Percentiles rank a stretch among this genome's conserved stretches.
Conservation (phyloP, 1,140 invertebrate genomes). For the Bombus confusus region DNA sequence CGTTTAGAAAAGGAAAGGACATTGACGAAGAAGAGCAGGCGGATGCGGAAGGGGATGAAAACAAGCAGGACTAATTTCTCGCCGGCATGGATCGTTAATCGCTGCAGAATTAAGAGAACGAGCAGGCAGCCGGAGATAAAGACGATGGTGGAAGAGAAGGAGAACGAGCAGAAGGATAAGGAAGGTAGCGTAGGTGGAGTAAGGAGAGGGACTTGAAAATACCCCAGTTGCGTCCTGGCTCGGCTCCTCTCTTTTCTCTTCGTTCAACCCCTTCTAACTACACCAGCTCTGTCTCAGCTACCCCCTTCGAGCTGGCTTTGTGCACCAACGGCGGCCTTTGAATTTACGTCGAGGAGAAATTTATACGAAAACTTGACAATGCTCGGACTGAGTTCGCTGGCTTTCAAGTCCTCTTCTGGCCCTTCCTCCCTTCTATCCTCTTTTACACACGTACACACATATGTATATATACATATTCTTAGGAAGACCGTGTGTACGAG, state of each 20-base stretch:
- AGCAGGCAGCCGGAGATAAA: not conserved
- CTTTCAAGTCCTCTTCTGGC: conserved; percentile 40
- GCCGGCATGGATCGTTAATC: conserved; percentile 54
- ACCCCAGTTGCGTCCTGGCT: not conserved
- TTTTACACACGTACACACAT: not conserved
- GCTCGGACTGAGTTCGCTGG: conserved; percentile 39
- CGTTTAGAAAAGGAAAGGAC: not conserved
- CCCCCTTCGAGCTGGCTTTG: conserved; percentile 49
- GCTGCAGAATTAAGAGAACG: conserved; percentile 57
- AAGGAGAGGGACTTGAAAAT: not conserved
- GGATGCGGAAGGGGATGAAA: conserved; percentile 13
- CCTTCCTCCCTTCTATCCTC: not conserved
- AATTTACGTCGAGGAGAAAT: conserved; percentile 72
- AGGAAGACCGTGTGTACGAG: not conserved
- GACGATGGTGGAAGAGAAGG: not conserved
- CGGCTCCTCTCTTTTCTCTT: conserved; percentile 1
- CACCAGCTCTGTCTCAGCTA: conserved; percentile 44
- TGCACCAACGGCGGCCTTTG: conserved; percentile 60
- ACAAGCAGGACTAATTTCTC: conserved; percentile 69
- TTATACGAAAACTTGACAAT: conserved; percentile 75
- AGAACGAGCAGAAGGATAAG: conserved; percentile 17
- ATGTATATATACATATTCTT: not conserved
- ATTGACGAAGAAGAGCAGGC: not conserved
- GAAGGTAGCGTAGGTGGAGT: not conserved
- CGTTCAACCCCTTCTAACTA: conserved; percentile 35